Evolutionary conservation across 2,888 invertebrate genomes (phyloP).

Genomic region (Adelognathus sp.): DNA sequence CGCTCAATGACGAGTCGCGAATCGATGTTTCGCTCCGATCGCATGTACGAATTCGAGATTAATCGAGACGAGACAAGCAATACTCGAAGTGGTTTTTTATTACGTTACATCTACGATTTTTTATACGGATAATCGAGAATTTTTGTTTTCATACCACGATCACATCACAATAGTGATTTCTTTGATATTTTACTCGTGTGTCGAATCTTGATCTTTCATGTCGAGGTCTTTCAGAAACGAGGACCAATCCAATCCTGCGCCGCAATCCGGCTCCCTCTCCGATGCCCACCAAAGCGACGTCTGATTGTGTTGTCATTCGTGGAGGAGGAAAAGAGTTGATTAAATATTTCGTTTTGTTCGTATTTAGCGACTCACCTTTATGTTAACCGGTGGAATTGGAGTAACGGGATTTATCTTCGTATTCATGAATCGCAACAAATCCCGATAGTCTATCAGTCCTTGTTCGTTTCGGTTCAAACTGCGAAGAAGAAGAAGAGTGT

Average conservation of each 20-base stretch:
- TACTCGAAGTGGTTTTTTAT: no score
- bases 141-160: neutral
- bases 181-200: conserved; percentile 14
- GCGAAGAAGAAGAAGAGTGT: conserved; percentile 50
- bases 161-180: no score
- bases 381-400: conserved; percentile 82
- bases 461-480: conserved; percentile 86
- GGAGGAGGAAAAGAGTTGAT: no score
- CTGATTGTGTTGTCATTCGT: conserved; percentile 69
- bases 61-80: no score
- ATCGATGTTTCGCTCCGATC: neutral
- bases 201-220: conserved; percentile 74
- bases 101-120: neutral
- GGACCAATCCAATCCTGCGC: conserved; percentile 81
- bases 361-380: conserved; percentile 75
- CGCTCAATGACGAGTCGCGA: neutral
- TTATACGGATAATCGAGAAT: neutral
- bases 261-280: conserved; percentile 79
- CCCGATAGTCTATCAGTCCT: conserved; percentile 86
- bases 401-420: conserved; percentile 83
- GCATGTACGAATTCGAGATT: neutral
- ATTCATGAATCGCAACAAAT: conserved; percentile 88
- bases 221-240: conserved; percentile 81
- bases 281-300: conserved; percentile 81
- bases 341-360: no score